Percentiles rank a stretch among this genome's conserved stretches.
These are phyloP conservation scores for Morelia viridis DNA, from an alignment of 2,797 vertebrate species.

Conservation along the genomic window DNA sequence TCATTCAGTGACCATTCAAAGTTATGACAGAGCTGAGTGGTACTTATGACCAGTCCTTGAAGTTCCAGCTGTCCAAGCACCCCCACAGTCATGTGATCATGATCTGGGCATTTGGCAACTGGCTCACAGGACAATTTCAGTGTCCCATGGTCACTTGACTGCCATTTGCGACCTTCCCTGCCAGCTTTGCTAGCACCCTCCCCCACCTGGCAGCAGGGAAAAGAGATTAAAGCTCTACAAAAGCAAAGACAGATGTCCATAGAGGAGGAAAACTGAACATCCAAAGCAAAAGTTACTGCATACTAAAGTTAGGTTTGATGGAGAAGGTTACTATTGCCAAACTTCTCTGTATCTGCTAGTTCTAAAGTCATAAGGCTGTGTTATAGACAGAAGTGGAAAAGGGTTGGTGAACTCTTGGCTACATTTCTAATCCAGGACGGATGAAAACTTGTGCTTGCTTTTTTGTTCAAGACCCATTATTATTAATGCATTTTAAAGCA, in stretches of 20 bases:
- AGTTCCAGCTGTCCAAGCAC: too few species aligned
- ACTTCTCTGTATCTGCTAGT: background rate
- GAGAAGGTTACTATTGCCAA: background rate
- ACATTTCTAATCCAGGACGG: slow-evolving; percentile 43
- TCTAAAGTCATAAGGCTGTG: background rate
- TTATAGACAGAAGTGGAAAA: background rate
- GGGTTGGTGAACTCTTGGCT: background rate
- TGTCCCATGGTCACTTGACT: too few species aligned
- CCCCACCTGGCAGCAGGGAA: too few species aligned
- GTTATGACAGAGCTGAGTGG: too few species aligned
- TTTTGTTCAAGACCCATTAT: slow-evolving; percentile 61
- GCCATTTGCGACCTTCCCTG: too few species aligned
- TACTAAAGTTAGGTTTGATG: background rate
- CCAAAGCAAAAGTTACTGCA: background rate
- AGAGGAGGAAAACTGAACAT: background rate
- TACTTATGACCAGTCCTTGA: too few species aligned
- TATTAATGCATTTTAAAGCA: slow-evolving; percentile 69
- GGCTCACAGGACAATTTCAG: too few species aligned
- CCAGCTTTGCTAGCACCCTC: too few species aligned
- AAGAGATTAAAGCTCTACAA: background rate
- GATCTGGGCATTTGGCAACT: too few species aligned
- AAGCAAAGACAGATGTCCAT: background rate
- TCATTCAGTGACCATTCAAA: too few species aligned
- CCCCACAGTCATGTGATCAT: too few species aligned
- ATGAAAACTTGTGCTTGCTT: slow-evolving; percentile 58